These are phyloP conservation scores for Pollachius pollachius DNA, from an alignment of 2,113 vertebrate species.

Conservation along the genomic window DNA sequence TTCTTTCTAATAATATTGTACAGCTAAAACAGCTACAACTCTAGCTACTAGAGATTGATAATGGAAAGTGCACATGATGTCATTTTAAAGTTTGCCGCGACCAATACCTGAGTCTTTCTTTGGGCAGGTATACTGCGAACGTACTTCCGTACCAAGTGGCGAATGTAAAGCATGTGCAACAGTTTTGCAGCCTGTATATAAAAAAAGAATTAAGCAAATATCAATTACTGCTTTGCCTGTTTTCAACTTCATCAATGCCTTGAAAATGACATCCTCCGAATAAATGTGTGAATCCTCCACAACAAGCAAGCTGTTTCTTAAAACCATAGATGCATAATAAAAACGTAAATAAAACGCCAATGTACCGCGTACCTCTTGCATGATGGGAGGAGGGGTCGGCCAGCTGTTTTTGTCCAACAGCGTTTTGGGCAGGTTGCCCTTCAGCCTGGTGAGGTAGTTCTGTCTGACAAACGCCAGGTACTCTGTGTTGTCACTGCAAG, in stretches of 20 bases:
- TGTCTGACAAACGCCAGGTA: slow-evolving; percentile 81
- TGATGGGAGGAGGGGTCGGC: slow-evolving; percentile 83
- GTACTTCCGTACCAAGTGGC: slow-evolving; percentile 85
- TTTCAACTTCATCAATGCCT: background rate
- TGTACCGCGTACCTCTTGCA: slow-evolving; percentile 75
- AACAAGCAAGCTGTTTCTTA: too few species aligned
- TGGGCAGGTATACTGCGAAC: slow-evolving; percentile 74
- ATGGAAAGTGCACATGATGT: background rate
- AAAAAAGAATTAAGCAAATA: background rate
- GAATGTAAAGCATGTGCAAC: slow-evolving; percentile 77
- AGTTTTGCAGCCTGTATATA: slow-evolving; percentile 77
- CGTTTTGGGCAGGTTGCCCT: slow-evolving; percentile 78
- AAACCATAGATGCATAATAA: too few species aligned
- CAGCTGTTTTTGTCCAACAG: slow-evolving; percentile 84
- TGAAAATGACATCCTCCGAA: background rate
- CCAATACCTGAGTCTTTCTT: slow-evolving; percentile 82
- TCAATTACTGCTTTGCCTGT: background rate
- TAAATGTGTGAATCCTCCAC: too few species aligned
- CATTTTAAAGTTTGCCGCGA: background rate
- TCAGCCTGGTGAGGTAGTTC: slow-evolving; percentile 83
- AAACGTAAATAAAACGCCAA: background rate
- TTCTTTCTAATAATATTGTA: too few species aligned
- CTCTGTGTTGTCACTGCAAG: slow-evolving; percentile 75
- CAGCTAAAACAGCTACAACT: too few species aligned
- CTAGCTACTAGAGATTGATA: too few species aligned